phyloP scores from a whole-genome alignment of 1,140 invertebrate genomes.

The Diploscapter pachys region DNA sequence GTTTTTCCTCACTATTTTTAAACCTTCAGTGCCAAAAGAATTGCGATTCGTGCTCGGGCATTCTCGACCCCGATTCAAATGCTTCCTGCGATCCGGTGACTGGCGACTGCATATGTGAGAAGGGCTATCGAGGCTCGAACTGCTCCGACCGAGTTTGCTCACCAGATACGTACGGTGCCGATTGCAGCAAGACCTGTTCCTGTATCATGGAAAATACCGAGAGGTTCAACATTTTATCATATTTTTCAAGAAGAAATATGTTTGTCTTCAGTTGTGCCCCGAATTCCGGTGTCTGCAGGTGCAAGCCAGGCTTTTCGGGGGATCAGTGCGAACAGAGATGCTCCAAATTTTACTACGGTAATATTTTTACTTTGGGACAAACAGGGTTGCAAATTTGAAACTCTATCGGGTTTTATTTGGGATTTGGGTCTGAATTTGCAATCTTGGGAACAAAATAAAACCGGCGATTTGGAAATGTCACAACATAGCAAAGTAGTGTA shows the following conservation, averaged over 20 bases:
- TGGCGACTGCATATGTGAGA: constrained; percentile 54
- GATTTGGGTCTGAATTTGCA: no score
- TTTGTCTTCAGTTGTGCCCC: constrained; percentile 69
- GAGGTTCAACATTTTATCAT: neutral
- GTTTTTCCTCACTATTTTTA: constrained; percentile 8
- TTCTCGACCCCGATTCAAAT: constrained; percentile 16
- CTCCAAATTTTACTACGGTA: constrained; percentile 20
- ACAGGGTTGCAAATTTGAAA: no score
- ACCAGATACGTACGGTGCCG: constrained; percentile 66
- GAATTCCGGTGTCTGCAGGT: constrained; percentile 76
- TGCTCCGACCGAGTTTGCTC: constrained; percentile 38
- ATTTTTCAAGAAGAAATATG: neutral
- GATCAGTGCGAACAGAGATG: constrained; percentile 24
- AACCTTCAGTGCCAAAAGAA: constrained; percentile 25
- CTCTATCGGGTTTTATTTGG: no score
- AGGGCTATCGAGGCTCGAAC: constrained; percentile 49
- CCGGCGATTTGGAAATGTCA: no score
- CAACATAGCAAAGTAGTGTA: no score
- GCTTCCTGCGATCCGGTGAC: constrained; percentile 64
- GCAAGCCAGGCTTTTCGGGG: constrained; percentile 68
- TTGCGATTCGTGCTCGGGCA: constrained; percentile 69
- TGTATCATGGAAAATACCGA: constrained; percentile 49
- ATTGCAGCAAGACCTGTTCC: constrained; percentile 46
- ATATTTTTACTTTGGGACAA: neutral
- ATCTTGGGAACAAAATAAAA: no score